phyloP scores from a whole-genome alignment of 1,140 invertebrate genomes.

The Panagrolaimus sp. region DNA sequence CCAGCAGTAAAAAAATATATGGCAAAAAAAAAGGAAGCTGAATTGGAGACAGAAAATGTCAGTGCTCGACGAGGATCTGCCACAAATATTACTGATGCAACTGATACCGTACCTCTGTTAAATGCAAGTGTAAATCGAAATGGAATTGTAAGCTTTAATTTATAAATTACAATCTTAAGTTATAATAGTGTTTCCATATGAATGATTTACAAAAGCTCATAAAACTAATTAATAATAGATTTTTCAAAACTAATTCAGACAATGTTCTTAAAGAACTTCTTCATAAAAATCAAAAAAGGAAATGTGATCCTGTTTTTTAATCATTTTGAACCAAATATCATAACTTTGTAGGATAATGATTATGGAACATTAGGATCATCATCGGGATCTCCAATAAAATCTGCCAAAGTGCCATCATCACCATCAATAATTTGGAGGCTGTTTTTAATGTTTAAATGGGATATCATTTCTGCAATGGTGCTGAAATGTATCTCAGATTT shows the following conservation, averaged over 20 bases:
- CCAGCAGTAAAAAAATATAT: conserved; percentile 8
- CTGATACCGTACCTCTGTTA: neutral
- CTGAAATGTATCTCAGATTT: conserved; percentile 45
- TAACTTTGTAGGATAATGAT: neutral
- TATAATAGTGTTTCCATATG: neutral
- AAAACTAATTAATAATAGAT: no score
- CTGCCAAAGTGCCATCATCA: neutral
- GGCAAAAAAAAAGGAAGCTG: neutral
- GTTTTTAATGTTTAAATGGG: conserved; percentile 40
- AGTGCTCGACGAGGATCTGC: conserved; percentile 18
- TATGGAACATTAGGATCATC: neutral
- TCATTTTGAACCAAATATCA: no score
- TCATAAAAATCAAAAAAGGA: no score
- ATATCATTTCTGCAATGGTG: conserved; percentile 38
- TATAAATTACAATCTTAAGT: neutral
- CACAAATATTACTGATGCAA: neutral
- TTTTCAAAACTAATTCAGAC: no score
- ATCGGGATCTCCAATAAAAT: neutral
- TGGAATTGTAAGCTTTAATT: neutral
- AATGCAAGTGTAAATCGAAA: conserved; percentile 14
- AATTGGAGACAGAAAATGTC: neutral
- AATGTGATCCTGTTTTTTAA: no score
- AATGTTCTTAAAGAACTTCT: no score
- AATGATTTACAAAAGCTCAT: no score
- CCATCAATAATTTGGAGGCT: conserved; percentile 51